Base-by-base conservation (phyloP, 2,797 vertebrate species). In the Myotis planiceps region DNA sequence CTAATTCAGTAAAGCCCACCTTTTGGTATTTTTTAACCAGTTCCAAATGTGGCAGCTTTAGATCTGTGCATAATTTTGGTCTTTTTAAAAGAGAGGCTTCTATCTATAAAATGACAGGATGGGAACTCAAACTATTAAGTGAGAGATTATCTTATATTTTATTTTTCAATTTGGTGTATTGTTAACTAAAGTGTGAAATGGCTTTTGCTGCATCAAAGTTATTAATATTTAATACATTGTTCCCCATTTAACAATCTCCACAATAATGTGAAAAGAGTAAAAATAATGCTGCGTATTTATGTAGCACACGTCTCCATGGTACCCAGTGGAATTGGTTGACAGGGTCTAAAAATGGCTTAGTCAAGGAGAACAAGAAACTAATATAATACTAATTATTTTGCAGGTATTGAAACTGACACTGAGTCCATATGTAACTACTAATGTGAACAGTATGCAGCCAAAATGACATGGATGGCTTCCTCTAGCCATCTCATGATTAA, bases 251-350 rank as follows among this genome's bases (percentile, higher is more conserved):
- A 88, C 60, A 88, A 49, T 88, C 27, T 71, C 21, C 72, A 71
- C 66, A 88, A 76, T 84, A 90, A 83, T 34, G 18, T 84, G 81
- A 90, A 93, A 93, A 86, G 90, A 95, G 55, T 93, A 90, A 97
- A 96, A 97, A 93, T 88, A 96, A 92, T 84, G 76, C 29, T 85
- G 85, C 92, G 85, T 93, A 13, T 94, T 95, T 94, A 80, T 94
- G 47, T 88, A 74, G 76, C 53, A 78, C 66, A 88, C 0, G 5
- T 97, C 95, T 94, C 97, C 96, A 95, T 85, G 95, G 95, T 96
- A 19, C 88, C 66, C 72, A 72, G 81, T 88, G 42, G 37, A 79
- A 95, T 93, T 66, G 39, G 88, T 88, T 96, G 90, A 90, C 42
- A 90, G 39, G 5, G 34, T 85, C 88, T 96, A 96, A 97, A 97